Base-by-base conservation (phyloP, 2,888 invertebrate species). In the Ceramica pisi region DNA sequence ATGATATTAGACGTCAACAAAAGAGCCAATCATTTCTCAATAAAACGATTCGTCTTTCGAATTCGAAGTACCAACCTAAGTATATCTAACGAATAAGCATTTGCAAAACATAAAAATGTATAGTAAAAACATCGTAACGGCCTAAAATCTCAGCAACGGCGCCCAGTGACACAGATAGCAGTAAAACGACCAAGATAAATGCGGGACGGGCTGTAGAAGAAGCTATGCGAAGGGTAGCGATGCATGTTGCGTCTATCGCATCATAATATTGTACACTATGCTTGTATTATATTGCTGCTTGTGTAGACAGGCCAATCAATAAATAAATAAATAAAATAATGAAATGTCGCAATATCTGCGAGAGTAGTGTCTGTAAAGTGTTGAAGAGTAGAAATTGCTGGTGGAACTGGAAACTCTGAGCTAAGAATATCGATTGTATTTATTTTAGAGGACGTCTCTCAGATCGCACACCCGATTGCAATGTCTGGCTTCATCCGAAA, bases 141-240 rank as follows among this genome's bases (percentile, higher is more conserved):
- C 81, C 83, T 87, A 65, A 77, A 81, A 80, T 73, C 81, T 77
- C 71, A 41, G 71, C 67, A 82, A 59, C 70, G 71, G 71, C 80
- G 78, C 80, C 77, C 71, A 84, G 85, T 83, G 87, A 86, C 88
- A 86, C 84, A 88, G 88, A 89, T 89, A 85, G 72, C 63, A 84
- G 86, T 80, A 85, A 87, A 88, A 84, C 80, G 86, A 82, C 74
- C 71, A 85, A 88, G 86, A 91, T 88, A 90, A 90, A 89, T 87
- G 88, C 83, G 35, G 31, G 72, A 19, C 1, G 2, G 21, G n/a
- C 31, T 31, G 46, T 68, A 77, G 9, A 53, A 23, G 19, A 53
- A 80, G 87, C 70, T 85, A 74, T 19, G 83, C 87, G 41, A 80
- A 1, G 23, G n/a, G 14, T 31, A 51, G 68, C 51, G 26, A 46